Evolutionary conservation across 2,113 vertebrate species (phyloP).

Genomic region (Sebastes schlegelii): DNA sequence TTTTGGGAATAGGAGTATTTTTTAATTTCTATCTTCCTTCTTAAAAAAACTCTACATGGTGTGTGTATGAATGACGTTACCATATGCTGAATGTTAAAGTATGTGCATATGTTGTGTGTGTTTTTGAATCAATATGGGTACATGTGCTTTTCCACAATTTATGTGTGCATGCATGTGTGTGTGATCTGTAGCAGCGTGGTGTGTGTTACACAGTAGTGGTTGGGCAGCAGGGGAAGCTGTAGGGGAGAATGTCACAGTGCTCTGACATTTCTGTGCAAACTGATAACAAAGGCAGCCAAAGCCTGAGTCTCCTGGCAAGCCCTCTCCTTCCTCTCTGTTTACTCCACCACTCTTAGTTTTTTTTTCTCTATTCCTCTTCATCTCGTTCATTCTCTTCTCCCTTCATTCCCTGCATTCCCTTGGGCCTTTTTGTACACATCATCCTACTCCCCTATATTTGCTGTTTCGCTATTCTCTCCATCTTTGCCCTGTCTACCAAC

Average conservation of each 20-base stretch:
- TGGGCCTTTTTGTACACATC: conserved; percentile 31
- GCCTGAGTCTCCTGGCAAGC: conserved; percentile 59
- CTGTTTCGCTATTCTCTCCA: conserved; percentile 10
- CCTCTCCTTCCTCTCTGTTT: conserved; percentile 48
- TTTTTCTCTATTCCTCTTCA: conserved; percentile 36
- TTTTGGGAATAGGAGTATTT: too few relatives aligned
- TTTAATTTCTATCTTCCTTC: too few relatives aligned
- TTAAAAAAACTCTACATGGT: not conserved
- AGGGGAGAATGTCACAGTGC: conserved; percentile 71
- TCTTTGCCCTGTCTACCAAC: conserved; percentile 1
- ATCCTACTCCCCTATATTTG: not conserved
- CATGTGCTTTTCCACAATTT: not conserved
- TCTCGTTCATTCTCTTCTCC: conserved; percentile 42
- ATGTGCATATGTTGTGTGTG: not conserved
- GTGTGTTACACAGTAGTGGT: conserved; percentile 33
- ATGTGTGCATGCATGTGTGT: conserved; percentile 3
- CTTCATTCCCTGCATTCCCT: conserved; percentile 29
- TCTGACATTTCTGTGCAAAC: conserved; percentile 80
- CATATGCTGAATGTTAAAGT: not conserved
- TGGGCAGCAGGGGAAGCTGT: conserved; percentile 70
- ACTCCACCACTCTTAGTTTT: conserved; percentile 48
- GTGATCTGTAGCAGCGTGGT: conserved; percentile 13
- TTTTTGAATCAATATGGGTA: not conserved
- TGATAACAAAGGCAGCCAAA: conserved; percentile 76
- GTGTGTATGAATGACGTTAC: not conserved